Base-by-base conservation (phyloP, 1,140 invertebrate species). In the Leptinotarsa defecta region DNA sequence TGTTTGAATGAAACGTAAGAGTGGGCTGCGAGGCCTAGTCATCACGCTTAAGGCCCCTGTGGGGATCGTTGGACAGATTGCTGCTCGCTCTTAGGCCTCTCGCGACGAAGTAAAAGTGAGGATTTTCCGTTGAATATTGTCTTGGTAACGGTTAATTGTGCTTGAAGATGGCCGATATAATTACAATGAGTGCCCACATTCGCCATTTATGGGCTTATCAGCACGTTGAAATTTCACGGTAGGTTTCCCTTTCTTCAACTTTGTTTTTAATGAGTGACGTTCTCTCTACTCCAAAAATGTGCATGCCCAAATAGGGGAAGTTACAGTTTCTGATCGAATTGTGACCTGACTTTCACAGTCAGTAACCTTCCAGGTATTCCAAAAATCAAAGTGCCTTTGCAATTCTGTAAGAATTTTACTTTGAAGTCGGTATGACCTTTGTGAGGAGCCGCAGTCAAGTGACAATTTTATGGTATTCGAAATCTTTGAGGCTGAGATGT, bases 141-240 rank as follows among this genome's bases (percentile, higher is more conserved):
- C 67, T 68, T 19, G 19, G 24, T 68, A 68, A 68, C 67, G 17
- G 67, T 68, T 68, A 68, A 49, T 68, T 68, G 67, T 68, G n/a
- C 24, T 68, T n/a, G 3, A 48, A 48, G 67, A 68, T 48, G 19
- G 67, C 27, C 13, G 67, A 27, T 68, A 19, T 68, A 68, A 68
- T 68, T 68, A 68, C 13, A 48, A 19, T 68, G 15, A 68, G 15
- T 49, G 67, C 1, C 2, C 43, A 43, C 13, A 13, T 68, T 68
- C 34, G 34, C 43, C 43, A 48, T 68, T 49, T 48, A 3, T 43
- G 34, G 34, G n/a, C 67, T 68, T 68, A 68, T 68, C 67, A 68
- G 34, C 15, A 68, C 24, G 52, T 57, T 57, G 13, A 19, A 17
- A 3, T 57, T 57, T 57, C n/a, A 57, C n/a, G 52, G 52, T n/a